Evolutionary conservation across 2,797 vertebrate genomes (phyloP).

Genomic region (Pogoniulus pusillus): DNA sequence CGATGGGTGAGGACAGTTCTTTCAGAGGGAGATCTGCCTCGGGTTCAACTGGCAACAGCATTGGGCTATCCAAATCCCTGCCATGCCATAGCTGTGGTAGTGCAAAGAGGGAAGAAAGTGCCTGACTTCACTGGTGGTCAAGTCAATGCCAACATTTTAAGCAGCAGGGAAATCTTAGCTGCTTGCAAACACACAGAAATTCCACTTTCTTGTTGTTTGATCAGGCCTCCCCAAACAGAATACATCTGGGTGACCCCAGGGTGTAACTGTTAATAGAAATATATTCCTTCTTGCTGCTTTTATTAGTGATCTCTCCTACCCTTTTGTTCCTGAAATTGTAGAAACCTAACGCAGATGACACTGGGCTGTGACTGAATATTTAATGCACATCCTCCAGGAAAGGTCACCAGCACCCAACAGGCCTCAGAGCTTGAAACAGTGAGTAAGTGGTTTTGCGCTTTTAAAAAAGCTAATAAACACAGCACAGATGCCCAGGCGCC

Average conservation of each 20-base stretch:
- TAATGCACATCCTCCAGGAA: slow-evolving; percentile 49
- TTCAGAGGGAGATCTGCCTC: not conserved
- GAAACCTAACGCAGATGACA: slow-evolving; percentile 23
- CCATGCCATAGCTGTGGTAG: not conserved
- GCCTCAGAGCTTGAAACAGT: slow-evolving; percentile 7
- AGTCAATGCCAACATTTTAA: not conserved
- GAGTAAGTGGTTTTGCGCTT: not conserved
- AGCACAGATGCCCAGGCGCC: not conserved
- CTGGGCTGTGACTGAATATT: slow-evolving; percentile 39
- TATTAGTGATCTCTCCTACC: slow-evolving; percentile 21
- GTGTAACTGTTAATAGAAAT: slow-evolving; percentile 41
- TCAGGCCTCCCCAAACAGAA: not conserved
- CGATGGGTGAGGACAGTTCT: not conserved
- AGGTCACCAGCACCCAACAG: slow-evolving; percentile 48
- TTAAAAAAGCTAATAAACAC: not conserved
- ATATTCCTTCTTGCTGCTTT: slow-evolving; percentile 26
- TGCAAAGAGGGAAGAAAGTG: not conserved
- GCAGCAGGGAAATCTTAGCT: not conserved
- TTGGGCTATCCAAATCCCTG: not conserved
- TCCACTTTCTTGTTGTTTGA: not conserved
- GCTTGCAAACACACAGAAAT: not conserved
- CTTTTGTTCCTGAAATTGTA: slow-evolving; percentile 55
- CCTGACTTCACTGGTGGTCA: not conserved
- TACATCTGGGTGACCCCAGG: slow-evolving; percentile 38
- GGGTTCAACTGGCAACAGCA: not conserved